Percentiles rank a stretch among this genome's conserved stretches.
Evolutionary conservation across 2,888 invertebrate species (phyloP).

Genomic region (Petrolisthes cinctipes): DNA sequence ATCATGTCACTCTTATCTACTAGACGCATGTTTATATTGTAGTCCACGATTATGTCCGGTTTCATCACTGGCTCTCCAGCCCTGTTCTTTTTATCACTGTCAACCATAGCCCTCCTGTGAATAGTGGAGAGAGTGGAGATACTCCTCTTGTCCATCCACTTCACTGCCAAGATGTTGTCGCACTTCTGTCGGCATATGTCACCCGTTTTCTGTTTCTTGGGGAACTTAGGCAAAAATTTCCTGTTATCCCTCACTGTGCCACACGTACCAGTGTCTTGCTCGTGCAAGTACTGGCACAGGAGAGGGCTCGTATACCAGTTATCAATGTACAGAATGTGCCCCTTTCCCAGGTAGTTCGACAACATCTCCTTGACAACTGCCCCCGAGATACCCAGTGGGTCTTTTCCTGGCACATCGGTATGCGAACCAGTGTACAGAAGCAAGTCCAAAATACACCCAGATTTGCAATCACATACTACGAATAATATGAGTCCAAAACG

Average conservation of each 20-base stretch:
- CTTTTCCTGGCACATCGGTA: background rate
- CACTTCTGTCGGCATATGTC: background rate
- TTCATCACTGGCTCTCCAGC: too few species aligned
- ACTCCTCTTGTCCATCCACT: background rate
- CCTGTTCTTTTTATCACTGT: too few species aligned
- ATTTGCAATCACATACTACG: conserved; percentile 3
- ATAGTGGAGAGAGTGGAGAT: background rate
- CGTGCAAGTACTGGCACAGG: background rate
- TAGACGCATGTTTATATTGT: too few species aligned
- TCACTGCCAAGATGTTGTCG: background rate
- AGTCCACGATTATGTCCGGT: too few species aligned
- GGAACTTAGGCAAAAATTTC: conserved; percentile 5
- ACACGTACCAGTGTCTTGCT: background rate
- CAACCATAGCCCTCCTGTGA: too few species aligned
- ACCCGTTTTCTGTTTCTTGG: background rate
- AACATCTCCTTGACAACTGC: background rate
- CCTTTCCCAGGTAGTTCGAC: background rate
- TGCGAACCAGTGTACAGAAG: background rate
- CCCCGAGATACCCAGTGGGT: background rate
- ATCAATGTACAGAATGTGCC: conserved; percentile 1
- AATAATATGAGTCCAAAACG: background rate
- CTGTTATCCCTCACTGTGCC: conserved; percentile 9
- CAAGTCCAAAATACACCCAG: background rate
- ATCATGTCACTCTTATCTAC: too few species aligned
- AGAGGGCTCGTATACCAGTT: conserved; percentile 17